Evolutionary conservation across 2,888 invertebrate genomes (phyloP).

Genomic region (Sminthurinus aureus): DNA sequence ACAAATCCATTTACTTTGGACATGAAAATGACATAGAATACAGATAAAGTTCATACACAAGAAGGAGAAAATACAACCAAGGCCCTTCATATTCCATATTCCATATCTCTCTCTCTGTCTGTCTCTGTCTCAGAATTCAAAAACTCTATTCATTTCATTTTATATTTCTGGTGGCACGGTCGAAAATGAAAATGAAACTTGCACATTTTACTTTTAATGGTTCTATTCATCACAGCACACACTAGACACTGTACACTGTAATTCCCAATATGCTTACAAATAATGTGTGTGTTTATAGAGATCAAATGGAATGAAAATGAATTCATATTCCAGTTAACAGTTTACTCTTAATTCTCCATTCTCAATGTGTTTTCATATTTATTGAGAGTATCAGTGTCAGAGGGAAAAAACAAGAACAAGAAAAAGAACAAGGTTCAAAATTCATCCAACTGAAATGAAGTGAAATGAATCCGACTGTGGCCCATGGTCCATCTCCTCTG

Average conservation of each 20-base stretch:
- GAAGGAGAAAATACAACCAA: neutral
- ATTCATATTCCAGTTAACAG: neutral
- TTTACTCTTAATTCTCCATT: neutral
- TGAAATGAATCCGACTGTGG: neutral
- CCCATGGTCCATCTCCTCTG: neutral
- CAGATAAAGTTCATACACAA: constrained; percentile 19
- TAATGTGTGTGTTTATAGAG: neutral
- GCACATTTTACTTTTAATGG: constrained; percentile 18
- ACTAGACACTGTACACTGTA: neutral
- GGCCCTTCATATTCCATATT: constrained; percentile 7
- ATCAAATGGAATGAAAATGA: neutral
- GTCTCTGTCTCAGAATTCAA: neutral
- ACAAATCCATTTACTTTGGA: constrained; percentile 40
- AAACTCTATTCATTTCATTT: constrained; percentile 11
- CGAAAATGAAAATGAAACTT: constrained; percentile 8
- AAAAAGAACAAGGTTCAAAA: neutral
- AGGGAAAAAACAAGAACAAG: neutral
- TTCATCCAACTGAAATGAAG: neutral
- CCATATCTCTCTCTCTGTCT: neutral
- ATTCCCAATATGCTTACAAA: neutral
- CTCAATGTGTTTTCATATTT: neutral
- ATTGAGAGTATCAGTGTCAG: neutral
- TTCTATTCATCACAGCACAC: neutral
- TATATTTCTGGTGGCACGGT: constrained; percentile 5
- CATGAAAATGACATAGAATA: constrained; percentile 37